phyloP scores from a whole-genome alignment of 2,888 invertebrate genomes.

The Hydroisotoma schaefferi region DNA sequence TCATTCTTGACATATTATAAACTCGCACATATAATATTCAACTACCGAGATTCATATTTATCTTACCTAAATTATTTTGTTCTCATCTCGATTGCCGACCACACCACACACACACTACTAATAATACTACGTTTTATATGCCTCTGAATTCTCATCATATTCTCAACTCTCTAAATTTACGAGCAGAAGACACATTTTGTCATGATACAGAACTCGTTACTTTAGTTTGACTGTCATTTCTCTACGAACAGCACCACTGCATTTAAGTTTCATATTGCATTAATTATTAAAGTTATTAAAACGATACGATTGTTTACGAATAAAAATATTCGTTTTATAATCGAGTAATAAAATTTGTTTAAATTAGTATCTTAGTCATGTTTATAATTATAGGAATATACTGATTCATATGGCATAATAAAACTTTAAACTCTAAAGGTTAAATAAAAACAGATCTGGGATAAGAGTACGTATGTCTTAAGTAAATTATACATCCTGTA shows the following conservation, averaged over 20 bases:
- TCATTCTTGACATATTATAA: neutral
- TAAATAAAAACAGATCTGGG: conserved; percentile 2
- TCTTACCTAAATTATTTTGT: conserved; percentile 1
- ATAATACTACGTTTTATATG: neutral
- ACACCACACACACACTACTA: neutral
- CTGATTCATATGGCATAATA: neutral
- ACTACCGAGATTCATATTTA: too few species aligned
- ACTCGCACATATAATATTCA: neutral
- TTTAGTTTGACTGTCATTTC: neutral
- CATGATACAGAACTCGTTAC: conserved; percentile 1
- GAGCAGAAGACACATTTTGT: neutral
- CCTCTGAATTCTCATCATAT: neutral
- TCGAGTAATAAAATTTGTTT: neutral
- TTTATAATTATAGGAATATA: neutral
- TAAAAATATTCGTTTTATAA: conserved; percentile 2
- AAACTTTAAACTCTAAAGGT: neutral
- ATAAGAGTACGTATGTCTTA: neutral
- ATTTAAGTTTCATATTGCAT: conserved; percentile 40
- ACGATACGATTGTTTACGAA: conserved; percentile 1
- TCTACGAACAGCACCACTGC: conserved; percentile 40
- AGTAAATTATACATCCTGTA: neutral
- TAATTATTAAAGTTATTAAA: conserved; percentile 3
- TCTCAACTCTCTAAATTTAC: neutral
- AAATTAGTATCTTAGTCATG: neutral
- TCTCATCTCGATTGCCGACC: neutral